These are phyloP conservation scores for Papilio helenus DNA, from an alignment of 1,140 invertebrate species.

Conservation along the genomic window DNA sequence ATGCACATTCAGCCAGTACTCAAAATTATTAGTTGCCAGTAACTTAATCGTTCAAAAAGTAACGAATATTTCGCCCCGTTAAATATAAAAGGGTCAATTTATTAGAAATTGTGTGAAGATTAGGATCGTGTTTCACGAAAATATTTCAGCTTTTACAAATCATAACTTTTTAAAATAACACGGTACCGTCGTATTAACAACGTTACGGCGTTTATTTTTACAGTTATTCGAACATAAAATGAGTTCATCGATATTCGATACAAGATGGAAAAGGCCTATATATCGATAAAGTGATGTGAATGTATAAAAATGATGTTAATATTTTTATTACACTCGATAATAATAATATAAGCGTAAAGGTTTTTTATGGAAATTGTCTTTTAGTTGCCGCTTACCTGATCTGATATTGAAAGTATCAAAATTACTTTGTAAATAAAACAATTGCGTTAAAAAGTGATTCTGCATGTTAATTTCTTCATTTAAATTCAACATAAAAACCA, in stretches of 20 bases:
- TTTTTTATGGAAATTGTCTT: conserved; percentile 29
- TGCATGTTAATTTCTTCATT: conserved; percentile 19
- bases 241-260: conserved; percentile 35
- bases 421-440: neutral
- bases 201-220: conserved; percentile 33
- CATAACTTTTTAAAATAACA: neutral
- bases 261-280: conserved; percentile 22
- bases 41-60: no score
- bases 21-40: no score
- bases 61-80: no score
- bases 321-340: conserved; percentile 28
- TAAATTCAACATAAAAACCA: conserved; percentile 44
- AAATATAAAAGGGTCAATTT: no score
- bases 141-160: conserved; percentile 4
- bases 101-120: no score
- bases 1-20: no score
- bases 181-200: neutral
- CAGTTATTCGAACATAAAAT: conserved; percentile 37
- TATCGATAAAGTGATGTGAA: conserved; percentile 19
- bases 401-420: neutral
- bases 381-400: neutral
- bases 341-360: conserved; percentile 23
- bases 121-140: neutral
- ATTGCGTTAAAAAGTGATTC: neutral
- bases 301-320: conserved; percentile 24